Evolutionary conservation across 1,140 invertebrate species (phyloP).

Genomic region (Chironomus striatipennis): DNA sequence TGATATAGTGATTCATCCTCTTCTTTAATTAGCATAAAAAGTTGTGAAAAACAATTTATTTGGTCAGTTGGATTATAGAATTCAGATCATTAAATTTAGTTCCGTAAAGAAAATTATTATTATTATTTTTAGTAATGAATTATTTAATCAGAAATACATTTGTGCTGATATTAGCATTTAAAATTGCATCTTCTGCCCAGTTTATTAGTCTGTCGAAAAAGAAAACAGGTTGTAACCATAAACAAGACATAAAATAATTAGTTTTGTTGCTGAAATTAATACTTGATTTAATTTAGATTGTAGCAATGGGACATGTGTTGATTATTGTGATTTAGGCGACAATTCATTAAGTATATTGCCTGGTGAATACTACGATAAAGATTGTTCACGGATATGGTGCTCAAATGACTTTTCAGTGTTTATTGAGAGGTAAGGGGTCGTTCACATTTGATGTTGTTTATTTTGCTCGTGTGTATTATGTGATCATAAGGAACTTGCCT

Average conservation of each 20-base stretch:
- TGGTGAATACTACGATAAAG: neutral
- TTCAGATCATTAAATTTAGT: neutral
- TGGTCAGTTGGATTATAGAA: neutral
- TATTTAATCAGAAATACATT: neutral
- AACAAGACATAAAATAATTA: too few relatives aligned
- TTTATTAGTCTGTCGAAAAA: neutral
- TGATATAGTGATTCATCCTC: neutral
- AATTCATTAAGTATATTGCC: neutral
- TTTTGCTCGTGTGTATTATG: too few relatives aligned
- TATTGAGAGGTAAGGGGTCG: neutral
- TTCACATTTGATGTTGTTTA: too few relatives aligned
- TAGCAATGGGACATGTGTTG: neutral
- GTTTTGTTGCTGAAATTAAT: neutral
- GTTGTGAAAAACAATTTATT: neutral
- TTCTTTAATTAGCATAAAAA: neutral
- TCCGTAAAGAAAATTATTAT: neutral
- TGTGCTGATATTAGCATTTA: neutral
- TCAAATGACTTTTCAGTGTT: neutral
- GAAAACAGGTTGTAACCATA: neutral
- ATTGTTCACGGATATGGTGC: neutral
- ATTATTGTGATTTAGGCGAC: neutral
- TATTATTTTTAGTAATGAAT: neutral
- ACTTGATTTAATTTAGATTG: neutral
- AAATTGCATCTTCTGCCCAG: neutral
- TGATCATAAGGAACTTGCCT: too few relatives aligned